Conservation (phyloP, 2,888 invertebrate genomes). For the Aspidiotus rigidus region DNA sequence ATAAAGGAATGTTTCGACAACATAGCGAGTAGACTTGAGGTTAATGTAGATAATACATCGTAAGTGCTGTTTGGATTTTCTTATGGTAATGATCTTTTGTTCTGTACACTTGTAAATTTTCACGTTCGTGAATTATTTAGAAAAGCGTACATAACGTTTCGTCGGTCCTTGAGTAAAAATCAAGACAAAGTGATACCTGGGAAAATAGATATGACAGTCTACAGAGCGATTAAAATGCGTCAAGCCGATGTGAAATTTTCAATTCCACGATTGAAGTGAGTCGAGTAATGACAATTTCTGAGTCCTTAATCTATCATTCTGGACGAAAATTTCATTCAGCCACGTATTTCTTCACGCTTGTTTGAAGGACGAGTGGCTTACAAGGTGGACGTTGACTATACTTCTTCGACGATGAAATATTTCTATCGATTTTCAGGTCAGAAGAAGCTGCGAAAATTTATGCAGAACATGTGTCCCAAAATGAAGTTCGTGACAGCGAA, state of each 20-base stretch:
- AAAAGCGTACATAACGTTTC: conserved; percentile 61
- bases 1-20: conserved; percentile 53
- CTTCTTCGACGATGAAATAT: background rate
- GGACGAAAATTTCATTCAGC: background rate
- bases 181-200: conserved; percentile 46
- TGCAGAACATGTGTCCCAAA: background rate
- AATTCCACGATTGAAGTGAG: conserved; percentile 53
- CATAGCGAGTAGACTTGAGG: conserved; percentile 44
- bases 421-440: background rate
- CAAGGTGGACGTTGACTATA: background rate
- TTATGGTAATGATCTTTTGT: background rate
- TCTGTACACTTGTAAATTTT: background rate
- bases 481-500: background rate
- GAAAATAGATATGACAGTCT: conserved; percentile 58
- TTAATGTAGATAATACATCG: conserved; percentile 49
- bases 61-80: conserved; percentile 39
- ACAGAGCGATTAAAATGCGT: conserved; percentile 62
- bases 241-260: conserved; percentile 49
- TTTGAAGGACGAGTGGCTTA: background rate
- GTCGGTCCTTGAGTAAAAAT: conserved; percentile 28
- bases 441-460: conserved; percentile 8
- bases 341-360: background rate
- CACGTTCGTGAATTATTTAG: conserved; percentile 44
- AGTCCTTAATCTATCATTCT: background rate
- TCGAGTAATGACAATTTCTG: conserved; percentile 36